A percentile compares a stretch with the other conserved stretches of the same genome.
Conservation (phyloP, 2,797 vertebrate genomes). For the Pseudomugil gertrudae region DNA sequence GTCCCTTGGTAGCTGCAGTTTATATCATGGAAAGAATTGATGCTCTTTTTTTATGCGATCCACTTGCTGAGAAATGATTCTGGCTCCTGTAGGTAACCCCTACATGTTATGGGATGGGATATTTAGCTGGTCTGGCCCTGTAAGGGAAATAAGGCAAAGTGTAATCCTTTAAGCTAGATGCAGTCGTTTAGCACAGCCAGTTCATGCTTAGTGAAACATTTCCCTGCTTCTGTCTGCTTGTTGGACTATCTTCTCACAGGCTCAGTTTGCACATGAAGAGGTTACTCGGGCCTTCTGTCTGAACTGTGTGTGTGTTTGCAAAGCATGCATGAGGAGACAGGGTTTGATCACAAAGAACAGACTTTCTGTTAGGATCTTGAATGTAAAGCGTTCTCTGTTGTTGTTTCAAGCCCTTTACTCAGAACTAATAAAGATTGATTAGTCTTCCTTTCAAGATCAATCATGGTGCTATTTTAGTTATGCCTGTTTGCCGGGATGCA, state of each 20-base stretch:
- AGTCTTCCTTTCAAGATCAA: conserved; percentile 75
- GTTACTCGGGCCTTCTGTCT: conserved; percentile 55
- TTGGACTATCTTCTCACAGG: conserved; percentile 50
- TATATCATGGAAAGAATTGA: conserved; percentile 61
- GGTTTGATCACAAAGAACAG: conserved; percentile 33
- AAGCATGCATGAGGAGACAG: conserved; percentile 26
- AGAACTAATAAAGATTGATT: conserved; percentile 79
- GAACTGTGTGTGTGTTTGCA: conserved; percentile 42
- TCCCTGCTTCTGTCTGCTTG: conserved; percentile 55
- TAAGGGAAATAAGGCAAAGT: conserved; percentile 52
- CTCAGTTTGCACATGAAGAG: conserved; percentile 53
- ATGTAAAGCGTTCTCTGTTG: conserved; percentile 28
- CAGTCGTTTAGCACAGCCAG: conserved; percentile 68
- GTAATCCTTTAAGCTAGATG: conserved; percentile 77
- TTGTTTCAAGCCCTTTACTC: conserved; percentile 58
- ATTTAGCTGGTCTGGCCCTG: conserved; percentile 53
- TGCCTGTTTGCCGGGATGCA: conserved; percentile 68
- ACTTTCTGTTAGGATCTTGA: conserved; percentile 46
- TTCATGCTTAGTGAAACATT: conserved; percentile 72
- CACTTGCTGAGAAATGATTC: conserved; percentile 45
- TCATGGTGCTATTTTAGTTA: conserved; percentile 77
- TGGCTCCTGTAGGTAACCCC: conserved; percentile 38
- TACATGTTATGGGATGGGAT: conserved; percentile 51
- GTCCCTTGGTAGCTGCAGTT: conserved; percentile 45
- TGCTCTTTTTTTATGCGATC: conserved; percentile 32